These are phyloP conservation scores for Bufo gargarizans DNA, from an alignment of 2,113 vertebrate genomes.

Conservation along the genomic window DNA sequence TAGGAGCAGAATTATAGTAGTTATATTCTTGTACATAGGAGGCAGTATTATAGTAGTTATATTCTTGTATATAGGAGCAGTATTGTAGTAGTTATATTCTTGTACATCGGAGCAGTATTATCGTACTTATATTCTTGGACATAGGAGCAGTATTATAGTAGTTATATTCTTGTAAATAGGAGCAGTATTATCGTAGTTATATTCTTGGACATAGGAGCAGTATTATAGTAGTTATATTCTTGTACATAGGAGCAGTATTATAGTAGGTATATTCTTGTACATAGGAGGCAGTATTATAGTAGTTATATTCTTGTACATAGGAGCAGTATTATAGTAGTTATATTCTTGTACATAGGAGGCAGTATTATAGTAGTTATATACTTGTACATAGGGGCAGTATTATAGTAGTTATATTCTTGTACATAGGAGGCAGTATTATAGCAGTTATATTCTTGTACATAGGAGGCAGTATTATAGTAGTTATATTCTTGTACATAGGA, in stretches of 20 bases:
- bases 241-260: neutral
- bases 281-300: neutral
- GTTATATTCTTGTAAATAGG: neutral
- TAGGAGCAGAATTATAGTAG: too few species aligned
- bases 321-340: neutral
- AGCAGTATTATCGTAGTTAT: neutral
- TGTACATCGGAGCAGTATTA: neutral
- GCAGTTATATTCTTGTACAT: too few species aligned
- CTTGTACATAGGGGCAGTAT: too few species aligned
- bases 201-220: neutral
- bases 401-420: too few species aligned
- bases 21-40: too few species aligned
- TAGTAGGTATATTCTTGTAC: too few species aligned
- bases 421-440: too few species aligned
- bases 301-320: neutral
- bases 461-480: too few species aligned
- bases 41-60: neutral
- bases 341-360: neutral
- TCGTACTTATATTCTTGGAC: constrained; percentile 4
- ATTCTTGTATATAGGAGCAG: neutral
- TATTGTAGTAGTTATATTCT: neutral
- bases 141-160: neutral
- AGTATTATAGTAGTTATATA: neutral
- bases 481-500: neutral
- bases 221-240: constrained; percentile 3